Base-by-base conservation (phyloP, 1,140 invertebrate species). In the Berghia stephanieae region DNA sequence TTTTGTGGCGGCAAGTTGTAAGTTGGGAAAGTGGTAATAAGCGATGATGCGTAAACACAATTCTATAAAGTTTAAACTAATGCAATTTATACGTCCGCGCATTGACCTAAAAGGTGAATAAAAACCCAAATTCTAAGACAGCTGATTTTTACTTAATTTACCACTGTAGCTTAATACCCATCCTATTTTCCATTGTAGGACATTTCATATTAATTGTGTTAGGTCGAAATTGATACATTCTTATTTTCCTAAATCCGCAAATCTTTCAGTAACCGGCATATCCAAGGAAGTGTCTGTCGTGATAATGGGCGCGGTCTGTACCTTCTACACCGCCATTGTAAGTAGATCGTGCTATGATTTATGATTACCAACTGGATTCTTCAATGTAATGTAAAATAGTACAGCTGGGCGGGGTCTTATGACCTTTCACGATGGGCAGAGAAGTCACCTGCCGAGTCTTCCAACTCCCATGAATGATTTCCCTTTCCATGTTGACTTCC, bases 251-350 rank as follows among this genome's bases (percentile, higher is more conserved):
- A n/a, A 55, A n/a, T n/a, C n/a, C n/a, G n/a, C n/a, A n/a, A n/a
- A n/a, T n/a, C n/a, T 82, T 81, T 36, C 87, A 93, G 96, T 95
- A 42, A 96, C 95, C 3, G 94, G 94, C 18, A 87, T 96, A n/a
- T 92, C 93, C 44, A 92, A 93, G 88, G 90, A 93, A 70, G 88
- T 92, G 70, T 94, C 95, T 6, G 95, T 98, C 72, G 85, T 96
- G 44, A 91, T 93, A 6, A 93, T 97, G 36, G 95, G 96, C 81
- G 86, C 94, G 0, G 93, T 95, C 1, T 96, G 95, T 86, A 95
- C 94, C 8, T 94, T 96, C 85, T 96, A 96, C 69, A 86, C 84
- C 18, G 80, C 85, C 31, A 63, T 86, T n/a, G 85, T 86, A 78
- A 82, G 85, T 84, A 63, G 4, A 5, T 38, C 21, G 34, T 1